Conservation (phyloP, 64 coral and sea anemone genomes). For the Platygyra sinensis region DNA sequence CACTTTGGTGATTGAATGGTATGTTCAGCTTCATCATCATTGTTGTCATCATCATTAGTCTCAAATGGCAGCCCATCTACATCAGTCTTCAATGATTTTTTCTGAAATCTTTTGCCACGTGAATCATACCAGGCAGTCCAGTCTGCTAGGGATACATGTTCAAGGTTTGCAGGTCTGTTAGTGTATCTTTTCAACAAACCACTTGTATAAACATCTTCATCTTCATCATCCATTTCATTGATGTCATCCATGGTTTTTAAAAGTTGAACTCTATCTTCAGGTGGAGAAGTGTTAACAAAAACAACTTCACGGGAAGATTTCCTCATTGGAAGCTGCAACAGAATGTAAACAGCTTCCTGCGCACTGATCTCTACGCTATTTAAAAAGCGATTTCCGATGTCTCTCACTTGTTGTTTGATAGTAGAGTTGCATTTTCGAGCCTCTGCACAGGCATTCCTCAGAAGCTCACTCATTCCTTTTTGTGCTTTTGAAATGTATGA, state of each 20-base stretch:
- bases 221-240: conserved; percentile 35
- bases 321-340: not conserved
- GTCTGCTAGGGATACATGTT: conserved; percentile 21
- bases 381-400: conserved; percentile 11
- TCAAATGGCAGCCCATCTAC: not conserved
- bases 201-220: conserved; percentile 28
- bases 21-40: conserved; percentile 5
- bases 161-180: not conserved
- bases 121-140: conserved; percentile 47
- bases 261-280: conserved; percentile 39
- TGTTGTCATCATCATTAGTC: conserved; percentile 8
- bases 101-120: not conserved
- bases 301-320: conserved; percentile 16
- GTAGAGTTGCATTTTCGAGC: conserved; percentile 30
- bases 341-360: not conserved
- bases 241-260: conserved; percentile 29
- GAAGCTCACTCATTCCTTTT: conserved; percentile 46
- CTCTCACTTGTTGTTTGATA: conserved; percentile 29
- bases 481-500: conserved; percentile 38
- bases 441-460: conserved; percentile 29
- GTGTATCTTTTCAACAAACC: conserved; percentile 38
- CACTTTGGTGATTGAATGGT: not conserved
- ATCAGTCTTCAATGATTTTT: not conserved
- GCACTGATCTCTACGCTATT: conserved; percentile 14
- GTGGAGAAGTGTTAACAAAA: conserved; percentile 21